Evolutionary conservation across 2,888 invertebrate genomes (phyloP), one percentile per base, ranked within the genome.

Genomic region (Monochamus alternatus): DNA sequence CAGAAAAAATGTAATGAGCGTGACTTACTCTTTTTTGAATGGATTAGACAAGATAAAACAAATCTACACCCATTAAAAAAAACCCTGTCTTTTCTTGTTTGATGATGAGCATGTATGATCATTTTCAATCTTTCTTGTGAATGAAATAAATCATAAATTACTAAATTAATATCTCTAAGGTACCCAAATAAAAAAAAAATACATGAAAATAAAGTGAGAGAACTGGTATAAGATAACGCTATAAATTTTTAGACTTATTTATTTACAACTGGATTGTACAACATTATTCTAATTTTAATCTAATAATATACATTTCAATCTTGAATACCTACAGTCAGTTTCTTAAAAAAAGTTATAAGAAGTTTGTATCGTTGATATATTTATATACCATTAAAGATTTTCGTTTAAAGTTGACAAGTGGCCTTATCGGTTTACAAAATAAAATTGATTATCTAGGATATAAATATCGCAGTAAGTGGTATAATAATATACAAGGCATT

Each of bases 201-300:
- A 22, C 22, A 22, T 22, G 22, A 22, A 22, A 22, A 22, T 22
- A 22, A 22, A 22, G n/a, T n/a, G n/a, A n/a, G 22, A 22, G 22
- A 22, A 22, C 22, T 22, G 22, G 22, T 22, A 22, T 22, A 14
- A 55, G 14, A 55, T 14, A 55, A 55, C 5, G 9, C 7, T 55
- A n/a, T 52, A 0, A n/a, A 22, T 55, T 55, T 55, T 55, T n/a
- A 55, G 55, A 14, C 55, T 79, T 80, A 79, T 88, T 88, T 89
- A 89, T 89, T 89, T 89, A 89, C 89, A 89, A 87, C 88, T 85
- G 88, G 88, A 88, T 88, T 88, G 86, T 88, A 88, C 88, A 88
- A 83, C 86, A 87, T 87, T 87, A 87, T 85, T 86, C 86, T 87
- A 87, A 88, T 89, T 89, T 87, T 87, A 87, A 85, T 86, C 86